Base-by-base conservation (phyloP, 2,888 invertebrate species). In the Protodeltote pygarga region DNA sequence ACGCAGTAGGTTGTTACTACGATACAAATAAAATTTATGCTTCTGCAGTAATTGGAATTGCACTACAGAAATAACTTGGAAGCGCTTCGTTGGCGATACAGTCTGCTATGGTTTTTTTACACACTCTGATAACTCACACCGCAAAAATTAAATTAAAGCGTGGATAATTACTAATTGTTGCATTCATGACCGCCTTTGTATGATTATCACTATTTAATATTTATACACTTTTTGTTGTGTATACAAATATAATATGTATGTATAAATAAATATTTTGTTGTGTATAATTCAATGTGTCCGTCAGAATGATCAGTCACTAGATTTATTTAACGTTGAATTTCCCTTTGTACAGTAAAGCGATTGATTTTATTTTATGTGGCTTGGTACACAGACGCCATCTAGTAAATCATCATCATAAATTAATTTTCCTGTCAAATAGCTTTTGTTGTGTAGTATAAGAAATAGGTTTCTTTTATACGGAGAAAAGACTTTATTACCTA, bases 11-110 rank as follows among this genome's bases (percentile, higher is more conserved):
- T 39, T 41, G 45, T 46, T 48, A 41, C 63, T 31, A 55, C 45
- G 59, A 57, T 60, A 65, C 41, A 55, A 63, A 63, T 68, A 63
- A 63, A 68, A 69, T 69, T 52, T 65, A 68, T 64, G 57, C 52
- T 55, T 63, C 52, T 64, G 61, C 66, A 61, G 48, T 65, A 65
- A 69, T 65, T 69, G 69, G 52, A 64, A 69, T 69, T 54, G 63
- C 44, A 47, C 35, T 49, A 63, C 61, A 57, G 52, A 61, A 50
- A 68, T 64, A 63, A 63, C 57, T 63, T 27, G 46, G 46, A 10
- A 39, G 15, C 38, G 53, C 38, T 37, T 39, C 54, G 52, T 29
- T 49, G 23, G 54, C 49, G 57, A 50, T 46, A 49, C 34, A 40
- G 57, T 57, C 52, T 48, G 50, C 41, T 31, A 29, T 28, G 42